Evolutionary conservation across 2,888 invertebrate species (phyloP).

Genomic region (Lithophane leautieri): DNA sequence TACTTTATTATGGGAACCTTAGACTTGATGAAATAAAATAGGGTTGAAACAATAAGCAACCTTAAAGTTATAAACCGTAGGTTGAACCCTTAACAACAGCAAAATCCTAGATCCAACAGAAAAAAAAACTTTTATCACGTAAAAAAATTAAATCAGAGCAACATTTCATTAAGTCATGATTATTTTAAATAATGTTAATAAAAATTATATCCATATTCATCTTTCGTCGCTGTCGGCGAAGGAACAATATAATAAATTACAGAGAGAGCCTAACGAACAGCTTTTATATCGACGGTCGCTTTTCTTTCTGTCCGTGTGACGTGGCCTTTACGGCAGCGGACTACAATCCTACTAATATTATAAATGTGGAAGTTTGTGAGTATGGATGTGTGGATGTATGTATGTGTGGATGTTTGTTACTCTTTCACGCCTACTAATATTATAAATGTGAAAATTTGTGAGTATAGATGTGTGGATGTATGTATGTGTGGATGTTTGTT

Average conservation of each 20-base stretch:
- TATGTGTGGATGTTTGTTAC: no score
- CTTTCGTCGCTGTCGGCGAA: conserved; percentile 68
- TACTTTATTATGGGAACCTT: neutral
- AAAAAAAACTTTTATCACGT: neutral
- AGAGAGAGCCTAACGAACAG: conserved; percentile 73
- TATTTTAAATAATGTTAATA: conserved; percentile 20
- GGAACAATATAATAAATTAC: conserved; percentile 82
- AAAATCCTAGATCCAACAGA: neutral
- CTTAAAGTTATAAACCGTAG: neutral
- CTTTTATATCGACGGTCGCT: conserved; percentile 73
- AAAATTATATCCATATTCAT: conserved; percentile 54
- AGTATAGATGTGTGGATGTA: no score
- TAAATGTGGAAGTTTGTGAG: no score
- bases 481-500: no score
- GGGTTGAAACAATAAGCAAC: neutral
- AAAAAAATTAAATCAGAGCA: neutral
- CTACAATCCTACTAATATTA: no score
- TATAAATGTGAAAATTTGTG: no score
- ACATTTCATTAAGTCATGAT: neutral
- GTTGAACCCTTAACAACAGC: neutral
- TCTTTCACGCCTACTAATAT: no score
- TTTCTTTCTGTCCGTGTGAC: conserved; percentile 55
- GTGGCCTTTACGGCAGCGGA: conserved; percentile 17
- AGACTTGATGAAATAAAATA: neutral
- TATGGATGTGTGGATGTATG: no score